These are phyloP conservation scores for Ectobius pallidus DNA, from an alignment of 2,888 invertebrate species.

Conservation along the genomic window DNA sequence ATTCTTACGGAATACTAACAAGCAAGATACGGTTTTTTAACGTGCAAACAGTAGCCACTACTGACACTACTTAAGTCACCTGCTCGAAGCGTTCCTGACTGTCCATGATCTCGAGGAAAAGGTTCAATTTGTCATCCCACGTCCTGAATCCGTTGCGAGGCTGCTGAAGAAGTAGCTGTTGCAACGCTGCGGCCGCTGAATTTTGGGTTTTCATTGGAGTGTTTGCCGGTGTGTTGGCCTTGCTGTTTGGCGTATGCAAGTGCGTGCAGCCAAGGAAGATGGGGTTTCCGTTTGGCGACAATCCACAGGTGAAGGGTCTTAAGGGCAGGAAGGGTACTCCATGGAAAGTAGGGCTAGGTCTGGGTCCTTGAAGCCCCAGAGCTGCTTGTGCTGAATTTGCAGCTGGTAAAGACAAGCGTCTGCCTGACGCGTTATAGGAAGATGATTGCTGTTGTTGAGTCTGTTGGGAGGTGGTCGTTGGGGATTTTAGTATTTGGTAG, in stretches of 20 bases:
- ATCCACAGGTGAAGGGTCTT: constrained; percentile 55
- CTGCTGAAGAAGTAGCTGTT: constrained; percentile 66
- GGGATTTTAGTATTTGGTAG: constrained; percentile 63
- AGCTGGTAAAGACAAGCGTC: constrained; percentile 58
- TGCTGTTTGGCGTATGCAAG: constrained; percentile 42
- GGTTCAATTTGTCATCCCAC: constrained; percentile 76
- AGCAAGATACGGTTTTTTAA: no score
- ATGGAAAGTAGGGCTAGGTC: constrained; percentile 68
- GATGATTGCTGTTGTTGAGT: constrained; percentile 9
- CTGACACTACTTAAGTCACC: constrained; percentile 30
- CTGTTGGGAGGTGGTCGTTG: constrained; percentile 45
- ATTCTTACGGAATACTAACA: neutral
- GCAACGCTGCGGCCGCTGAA: constrained; percentile 72
- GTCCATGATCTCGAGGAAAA: constrained; percentile 82
- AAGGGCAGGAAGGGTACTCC: constrained; percentile 61
- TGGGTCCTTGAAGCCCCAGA: constrained; percentile 59
- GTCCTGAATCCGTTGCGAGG: constrained; percentile 75
- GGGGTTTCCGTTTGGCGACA: constrained; percentile 56
- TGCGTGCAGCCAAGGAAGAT: constrained; percentile 58
- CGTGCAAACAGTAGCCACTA: constrained; percentile 20
- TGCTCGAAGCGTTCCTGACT: constrained; percentile 75
- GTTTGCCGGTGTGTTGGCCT: constrained; percentile 44
- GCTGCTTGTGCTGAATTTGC: constrained; percentile 56
- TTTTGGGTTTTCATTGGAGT: constrained; percentile 58
- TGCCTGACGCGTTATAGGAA: constrained; percentile 7